Conservation (phyloP, 2,888 invertebrate genomes). For the Lepidocyrtinus sp. region DNA sequence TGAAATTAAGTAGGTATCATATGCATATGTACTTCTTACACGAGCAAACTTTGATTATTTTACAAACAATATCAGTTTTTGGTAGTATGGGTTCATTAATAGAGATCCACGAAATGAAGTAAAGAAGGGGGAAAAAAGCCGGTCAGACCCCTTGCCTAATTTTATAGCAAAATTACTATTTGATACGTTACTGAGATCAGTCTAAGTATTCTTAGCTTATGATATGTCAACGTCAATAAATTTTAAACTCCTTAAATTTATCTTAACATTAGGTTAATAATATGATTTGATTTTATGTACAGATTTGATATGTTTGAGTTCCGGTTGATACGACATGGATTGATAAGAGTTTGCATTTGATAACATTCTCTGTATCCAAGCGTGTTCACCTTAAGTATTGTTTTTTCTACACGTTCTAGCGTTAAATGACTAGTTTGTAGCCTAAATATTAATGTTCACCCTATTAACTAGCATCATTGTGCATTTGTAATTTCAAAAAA, state of each 20-base stretch:
- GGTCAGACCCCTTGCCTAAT: too few species aligned
- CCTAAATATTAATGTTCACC: too few species aligned
- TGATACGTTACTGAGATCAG: constrained; percentile 17
- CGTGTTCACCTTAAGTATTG: constrained; percentile 56
- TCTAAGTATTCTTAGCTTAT: constrained; percentile 12
- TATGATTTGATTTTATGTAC: constrained; percentile 52
- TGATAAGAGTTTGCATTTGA: constrained; percentile 34
- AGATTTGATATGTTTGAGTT: constrained; percentile 66
- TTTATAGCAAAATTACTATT: neutral
- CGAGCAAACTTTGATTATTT: neutral
- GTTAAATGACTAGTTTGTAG: neutral
- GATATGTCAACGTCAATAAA: neutral
- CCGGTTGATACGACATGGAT: constrained; percentile 59
- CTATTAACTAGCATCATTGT: too few species aligned
- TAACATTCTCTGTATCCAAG: constrained; percentile 41
- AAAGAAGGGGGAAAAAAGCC: too few species aligned
- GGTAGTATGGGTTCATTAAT: constrained; percentile 31
- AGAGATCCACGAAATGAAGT: too few species aligned
- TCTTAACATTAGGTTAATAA: neutral
- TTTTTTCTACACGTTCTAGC: constrained; percentile 39
- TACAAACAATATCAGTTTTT: constrained; percentile 32
- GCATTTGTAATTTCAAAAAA: too few species aligned
- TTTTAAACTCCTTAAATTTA: too few species aligned
- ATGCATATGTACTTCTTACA: neutral
- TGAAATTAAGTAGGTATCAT: constrained; percentile 2